Evolutionary conservation across 2,113 vertebrate genomes (phyloP).

Genomic region (Hemibagrus wyckioides): DNA sequence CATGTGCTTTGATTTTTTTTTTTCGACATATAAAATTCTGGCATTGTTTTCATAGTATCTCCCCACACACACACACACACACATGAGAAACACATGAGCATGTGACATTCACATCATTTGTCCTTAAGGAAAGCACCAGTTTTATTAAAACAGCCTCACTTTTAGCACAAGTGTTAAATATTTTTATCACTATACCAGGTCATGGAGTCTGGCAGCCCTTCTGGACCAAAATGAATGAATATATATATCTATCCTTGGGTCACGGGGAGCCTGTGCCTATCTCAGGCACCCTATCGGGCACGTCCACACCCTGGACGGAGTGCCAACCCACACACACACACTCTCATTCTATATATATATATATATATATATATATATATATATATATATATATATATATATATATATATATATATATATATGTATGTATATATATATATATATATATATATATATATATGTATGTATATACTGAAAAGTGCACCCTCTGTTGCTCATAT

Average conservation of each 20-base stretch:
- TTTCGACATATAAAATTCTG: neutral
- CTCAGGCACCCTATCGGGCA: no score
- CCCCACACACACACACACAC: neutral
- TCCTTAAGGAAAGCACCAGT: no score
- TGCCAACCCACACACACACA: no score
- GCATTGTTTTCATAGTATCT: no score
- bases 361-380: no score
- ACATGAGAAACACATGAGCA: neutral
- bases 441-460: neutral
- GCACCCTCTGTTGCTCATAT: constrained; percentile 44
- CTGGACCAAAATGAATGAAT: neutral
- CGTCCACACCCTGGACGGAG: no score
- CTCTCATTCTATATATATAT: no score
- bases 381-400: no score
- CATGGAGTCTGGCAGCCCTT: neutral
- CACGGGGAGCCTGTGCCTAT: no score
- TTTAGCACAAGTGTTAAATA: neutral
- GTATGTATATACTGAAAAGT: neutral
- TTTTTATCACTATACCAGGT: neutral
- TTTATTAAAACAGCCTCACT: neutral
- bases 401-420: no score
- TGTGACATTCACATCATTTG: neutral
- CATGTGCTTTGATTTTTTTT: neutral
- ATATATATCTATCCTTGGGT: no score
- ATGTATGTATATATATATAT: neutral